phyloP scores from a whole-genome alignment of 2,113 vertebrate species.

The Syrrhaptes paradoxus region DNA sequence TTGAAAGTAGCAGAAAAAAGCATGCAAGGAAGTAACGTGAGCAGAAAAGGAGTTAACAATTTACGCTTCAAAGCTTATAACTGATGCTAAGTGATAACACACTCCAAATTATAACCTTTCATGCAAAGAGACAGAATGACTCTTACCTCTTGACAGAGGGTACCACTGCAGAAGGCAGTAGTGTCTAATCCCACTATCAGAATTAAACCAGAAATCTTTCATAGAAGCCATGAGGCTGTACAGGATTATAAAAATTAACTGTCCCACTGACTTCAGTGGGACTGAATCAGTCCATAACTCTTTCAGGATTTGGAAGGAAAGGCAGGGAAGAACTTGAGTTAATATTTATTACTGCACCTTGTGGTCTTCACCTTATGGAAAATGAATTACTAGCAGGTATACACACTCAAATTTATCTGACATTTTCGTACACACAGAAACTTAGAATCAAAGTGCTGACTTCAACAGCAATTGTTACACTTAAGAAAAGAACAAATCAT shows the following conservation, averaged over 20 bases:
- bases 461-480: neutral
- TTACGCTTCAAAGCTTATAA: neutral
- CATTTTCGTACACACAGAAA: neutral
- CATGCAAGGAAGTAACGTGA: neutral
- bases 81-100: neutral
- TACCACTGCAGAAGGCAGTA: neutral
- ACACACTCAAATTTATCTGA: neutral
- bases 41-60: neutral
- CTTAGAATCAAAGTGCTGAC: neutral
- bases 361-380: neutral
- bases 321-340: neutral
- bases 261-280: neutral
- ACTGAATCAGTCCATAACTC: neutral
- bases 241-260: neutral
- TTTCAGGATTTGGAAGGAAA: neutral
- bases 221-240: neutral
- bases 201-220: neutral
- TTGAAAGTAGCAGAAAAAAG: neutral
- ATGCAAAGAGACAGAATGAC: neutral
- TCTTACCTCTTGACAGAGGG: neutral
- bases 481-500: neutral
- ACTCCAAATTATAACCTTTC: neutral
- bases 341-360: neutral
- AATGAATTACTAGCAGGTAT: neutral
- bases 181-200: neutral